Base-by-base conservation (phyloP, 2,113 vertebrate genomes). In the Synchiropus splendidus region DNA sequence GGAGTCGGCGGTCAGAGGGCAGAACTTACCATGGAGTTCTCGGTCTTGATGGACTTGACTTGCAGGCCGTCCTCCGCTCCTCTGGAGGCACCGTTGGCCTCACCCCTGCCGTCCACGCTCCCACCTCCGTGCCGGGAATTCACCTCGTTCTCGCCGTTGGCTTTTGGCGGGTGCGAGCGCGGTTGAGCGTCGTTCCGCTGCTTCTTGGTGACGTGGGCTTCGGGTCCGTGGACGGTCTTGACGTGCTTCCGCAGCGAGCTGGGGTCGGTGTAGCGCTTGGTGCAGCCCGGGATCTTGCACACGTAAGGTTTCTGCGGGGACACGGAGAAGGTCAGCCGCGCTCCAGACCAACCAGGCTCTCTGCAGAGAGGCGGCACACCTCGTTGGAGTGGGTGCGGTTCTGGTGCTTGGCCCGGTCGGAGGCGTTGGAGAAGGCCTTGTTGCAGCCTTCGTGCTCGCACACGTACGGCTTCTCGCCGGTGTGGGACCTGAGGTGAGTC, bases 381-480 rank as follows among this genome's bases (percentile, higher is more conserved):
- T 99, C 94, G 1, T 95, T 98, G 41, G 95, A 99, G 78, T 99
- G 95, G 1, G 95, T 99, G 64, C 95, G 87, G 87, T 98, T 98
- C 88, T 99, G 95, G 75, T 99, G 95, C 78, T 99, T 99, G 67
- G 95, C 95, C 3, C 95, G 81, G 81, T 99, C 95, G 0, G 95
- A 99, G 55, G 95, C 95, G 0, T 99, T 99, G 74, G 95, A 99
- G 84, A 99, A 99, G 16, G 95, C 94, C 75, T 99, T 99, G 86
- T 94, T 97, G 81, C 95, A 99, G 60, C 94, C 92, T 66, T 97
- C 95, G 0, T 99, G 95, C 39, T 99, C 95, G 33, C 95, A 99
- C 56, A 99, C 91, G 0, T 99, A 99, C 0, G 95, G 95, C 64
- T 98, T 98, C 84, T 98, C 95, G 46, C 95, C 95, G 0, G 95